Evolutionary conservation across 64 coral and sea anemone species (phyloP).

Genomic region (Platygyra sinensis): DNA sequence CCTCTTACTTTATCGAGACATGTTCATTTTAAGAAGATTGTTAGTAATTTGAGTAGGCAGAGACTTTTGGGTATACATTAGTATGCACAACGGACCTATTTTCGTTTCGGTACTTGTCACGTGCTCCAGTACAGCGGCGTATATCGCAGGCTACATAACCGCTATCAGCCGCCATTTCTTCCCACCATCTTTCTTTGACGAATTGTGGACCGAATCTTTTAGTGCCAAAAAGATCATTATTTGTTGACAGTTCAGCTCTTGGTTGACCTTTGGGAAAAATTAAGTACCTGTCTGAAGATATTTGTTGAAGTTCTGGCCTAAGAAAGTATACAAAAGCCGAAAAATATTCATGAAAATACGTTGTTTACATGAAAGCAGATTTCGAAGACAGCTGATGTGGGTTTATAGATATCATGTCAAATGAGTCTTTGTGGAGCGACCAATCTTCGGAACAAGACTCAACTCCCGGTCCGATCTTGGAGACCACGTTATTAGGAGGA

Average conservation of each 20-base stretch:
- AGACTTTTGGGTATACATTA: too few relatives aligned
- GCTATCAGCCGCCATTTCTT: not conserved
- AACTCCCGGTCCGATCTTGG: slow-evolving; percentile 7
- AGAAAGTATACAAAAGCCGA: not conserved
- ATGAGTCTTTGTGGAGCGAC: slow-evolving; percentile 14
- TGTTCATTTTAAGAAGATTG: too few relatives aligned
- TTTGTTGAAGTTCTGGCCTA: not conserved
- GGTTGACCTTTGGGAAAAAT: not conserved
- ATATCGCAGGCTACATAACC: too few relatives aligned
- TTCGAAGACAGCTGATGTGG: slow-evolving; percentile 23
- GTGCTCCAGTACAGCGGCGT: too few relatives aligned
- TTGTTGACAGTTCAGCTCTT: not conserved
- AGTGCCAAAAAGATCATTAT: not conserved
- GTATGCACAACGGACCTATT: too few relatives aligned
- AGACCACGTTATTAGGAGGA: slow-evolving; percentile 3
- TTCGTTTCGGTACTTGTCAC: too few relatives aligned
- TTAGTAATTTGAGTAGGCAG: too few relatives aligned
- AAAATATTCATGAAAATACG: not conserved
- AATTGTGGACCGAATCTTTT: too few relatives aligned
- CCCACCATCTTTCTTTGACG: not conserved
- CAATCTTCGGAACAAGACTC: slow-evolving; percentile 21
- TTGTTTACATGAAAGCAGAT: slow-evolving; percentile 1
- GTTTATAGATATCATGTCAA: not conserved
- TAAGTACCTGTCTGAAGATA: not conserved
- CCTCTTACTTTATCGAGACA: too few relatives aligned